Evolutionary conservation across 2,797 vertebrate genomes (phyloP), one percentile per base, ranked within the genome.

Genomic region (Megalops cyprinoides): DNA sequence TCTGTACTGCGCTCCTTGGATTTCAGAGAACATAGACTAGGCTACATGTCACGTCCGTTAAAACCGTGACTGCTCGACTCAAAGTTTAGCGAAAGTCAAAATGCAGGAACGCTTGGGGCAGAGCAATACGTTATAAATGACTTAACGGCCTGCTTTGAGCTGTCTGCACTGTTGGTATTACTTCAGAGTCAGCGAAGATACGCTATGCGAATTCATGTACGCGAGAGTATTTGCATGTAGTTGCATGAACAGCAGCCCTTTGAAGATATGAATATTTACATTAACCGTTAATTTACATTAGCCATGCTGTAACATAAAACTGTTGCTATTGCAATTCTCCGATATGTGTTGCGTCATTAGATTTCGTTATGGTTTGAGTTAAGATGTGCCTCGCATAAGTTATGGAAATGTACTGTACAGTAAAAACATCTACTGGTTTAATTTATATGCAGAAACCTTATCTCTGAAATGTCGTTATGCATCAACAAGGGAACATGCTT

Each of bases 21-120:
- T 37, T 69, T 42, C 14, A 39, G 15, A 44, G 49, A 42, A 31
- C 12, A 34, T n/a, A n/a, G n/a, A 60, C 3, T n/a, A n/a, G n/a
- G 60, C 3, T 37, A 31, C 12, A 34, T 34, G 4, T 65, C 60
- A 10, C 60, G 12, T 65, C n/a, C 60, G 60, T 34, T 37, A 18
- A 65, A 31, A 65, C 2, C 10, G 58, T 2, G 20, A 1, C 58
- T 28, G 58, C 58, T 62, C 25, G 34, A 3, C 39, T 60, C 31
- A 37, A 73, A 74, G 69, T 80, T 74, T 6, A 74, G 67, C 51
- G 25, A 39, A 60, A 74, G 53, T 60, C 28, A 39, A 62, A 62
- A 23, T 28, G 53, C 37, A 48, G 15, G 58, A 42, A 6, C 53
- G 23, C 42, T 34, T 39, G 58, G 28, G 42, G 44, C 69, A 74